Base-by-base conservation (phyloP, 2,888 invertebrate genomes). In the Rotaria macrura region DNA sequence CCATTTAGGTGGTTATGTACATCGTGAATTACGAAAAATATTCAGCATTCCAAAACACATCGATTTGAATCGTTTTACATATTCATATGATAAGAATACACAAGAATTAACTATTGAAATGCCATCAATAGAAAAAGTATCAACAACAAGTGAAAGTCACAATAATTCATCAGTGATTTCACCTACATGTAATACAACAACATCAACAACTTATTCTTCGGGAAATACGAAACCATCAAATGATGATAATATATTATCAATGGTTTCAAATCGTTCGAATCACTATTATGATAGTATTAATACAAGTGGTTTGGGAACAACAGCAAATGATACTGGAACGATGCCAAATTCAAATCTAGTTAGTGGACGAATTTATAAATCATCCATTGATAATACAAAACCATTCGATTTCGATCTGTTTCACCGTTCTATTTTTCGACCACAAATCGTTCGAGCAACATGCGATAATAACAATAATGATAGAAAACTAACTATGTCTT, bases 401-500 rank as follows among this genome's bases (percentile, higher is more conserved):
- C 79, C 79, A 79, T 79, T 79, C 43, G 79, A 79, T 79, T 79
- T 79, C 43, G 79, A 79, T 79, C 25, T 79, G n/a, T 79, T 79
- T 79, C 79, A 79, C n/a, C 79, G 79, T 25, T 43, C 43, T 7
- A 43, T n/a, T 38, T 79, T 79, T 79, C 79, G 79, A 43, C 79
- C 79, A 79, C 79, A 79, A 79, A 79, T 79, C 43, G 43, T 79
- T 79, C 43, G 12, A 79, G 6, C 43, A 79, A 25, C 79, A 40
- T 14, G 43, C 4, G 12, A 40, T 79, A 14, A 25, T 25, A 40
- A 1, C 4, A 65, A 20, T 74, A n/a, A 40, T 25, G n/a, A 79
- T 12, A 79, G 43, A n/a, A 79, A 79, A 79, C n/a, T 79, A 79
- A 12, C 34, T 14, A 79, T 79, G 79, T 43, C 40, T 7, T 79